phyloP scores from a whole-genome alignment of 2,888 invertebrate species.

The Acrobasis suavella region DNA sequence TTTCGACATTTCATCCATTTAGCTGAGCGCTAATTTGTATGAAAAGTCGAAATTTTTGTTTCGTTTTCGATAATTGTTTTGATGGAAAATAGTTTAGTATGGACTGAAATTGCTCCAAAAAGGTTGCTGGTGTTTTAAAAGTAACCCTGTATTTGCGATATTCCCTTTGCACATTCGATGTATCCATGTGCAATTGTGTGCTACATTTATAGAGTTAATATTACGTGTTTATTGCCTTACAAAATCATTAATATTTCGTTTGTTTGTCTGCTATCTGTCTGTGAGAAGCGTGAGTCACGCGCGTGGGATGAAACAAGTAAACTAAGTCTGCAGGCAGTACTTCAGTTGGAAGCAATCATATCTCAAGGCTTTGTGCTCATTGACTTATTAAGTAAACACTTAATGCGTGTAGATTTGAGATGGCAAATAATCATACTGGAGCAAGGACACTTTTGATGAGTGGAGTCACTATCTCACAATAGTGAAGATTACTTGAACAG shows the following conservation, averaged over 20 bases:
- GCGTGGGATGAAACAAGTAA: constrained; percentile 55
- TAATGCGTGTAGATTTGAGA: constrained; percentile 6
- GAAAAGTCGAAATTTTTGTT: too few relatives aligned
- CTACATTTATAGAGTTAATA: constrained; percentile 4
- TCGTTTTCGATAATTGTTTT: too few relatives aligned
- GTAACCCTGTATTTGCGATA: background rate
- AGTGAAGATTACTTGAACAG: background rate
- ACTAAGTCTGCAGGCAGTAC: constrained; percentile 36
- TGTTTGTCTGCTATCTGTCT: constrained; percentile 66
- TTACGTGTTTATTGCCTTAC: constrained; percentile 27
- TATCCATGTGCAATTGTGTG: background rate
- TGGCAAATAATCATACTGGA: constrained; percentile 11
- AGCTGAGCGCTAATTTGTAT: too few relatives aligned
- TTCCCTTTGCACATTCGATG: background rate
- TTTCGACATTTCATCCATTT: too few relatives aligned
- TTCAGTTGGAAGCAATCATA: constrained; percentile 35
- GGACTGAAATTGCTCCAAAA: too few relatives aligned
- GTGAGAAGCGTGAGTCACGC: constrained; percentile 59
- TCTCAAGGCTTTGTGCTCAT: constrained; percentile 38
- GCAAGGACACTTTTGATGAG: constrained; percentile 3
- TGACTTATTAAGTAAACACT: constrained; percentile 18
- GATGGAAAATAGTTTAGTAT: too few relatives aligned
- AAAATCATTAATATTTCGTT: constrained; percentile 44
- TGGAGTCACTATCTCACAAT: background rate
- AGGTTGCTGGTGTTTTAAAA: too few relatives aligned